Percentiles rank a stretch among this genome's conserved stretches.
Evolutionary conservation across 2,113 vertebrate genomes (phyloP).

Genomic region (Ictidomys tridecemlineatus): DNA sequence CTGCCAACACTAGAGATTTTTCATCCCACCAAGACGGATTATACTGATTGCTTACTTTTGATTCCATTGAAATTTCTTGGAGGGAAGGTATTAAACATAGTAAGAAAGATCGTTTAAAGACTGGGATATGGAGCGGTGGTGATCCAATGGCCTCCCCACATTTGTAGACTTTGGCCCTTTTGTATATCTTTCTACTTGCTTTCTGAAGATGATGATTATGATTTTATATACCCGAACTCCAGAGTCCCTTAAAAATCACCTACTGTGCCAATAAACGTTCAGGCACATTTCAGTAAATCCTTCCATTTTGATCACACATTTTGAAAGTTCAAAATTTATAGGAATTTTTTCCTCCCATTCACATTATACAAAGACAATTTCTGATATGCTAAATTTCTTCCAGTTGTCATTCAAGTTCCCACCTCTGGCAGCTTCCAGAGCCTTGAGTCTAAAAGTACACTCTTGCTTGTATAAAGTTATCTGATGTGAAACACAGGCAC

Average conservation of each 20-base stretch:
- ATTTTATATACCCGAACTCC: neutral
- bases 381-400: neutral
- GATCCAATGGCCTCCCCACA: too few species aligned
- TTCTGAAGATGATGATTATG: slow-evolving; percentile 17
- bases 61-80: neutral
- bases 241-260: neutral
- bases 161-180: neutral
- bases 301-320: neutral
- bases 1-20: neutral
- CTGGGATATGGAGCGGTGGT: neutral
- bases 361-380: neutral
- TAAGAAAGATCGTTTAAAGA: neutral
- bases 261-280: neutral
- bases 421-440: neutral
- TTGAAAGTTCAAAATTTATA: slow-evolving; percentile 26
- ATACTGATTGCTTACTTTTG: neutral
- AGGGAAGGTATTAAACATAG: neutral
- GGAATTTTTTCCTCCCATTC: neutral
- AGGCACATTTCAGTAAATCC: neutral
- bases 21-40: neutral
- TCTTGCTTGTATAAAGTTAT: neutral
- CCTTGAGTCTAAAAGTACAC: neutral
- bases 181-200: neutral
- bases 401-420: neutral
- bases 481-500: neutral